Evolutionary conservation across 2,797 vertebrate genomes (phyloP), one percentile per base, ranked within the genome.

Genomic region (Borostomias antarcticus): DNA sequence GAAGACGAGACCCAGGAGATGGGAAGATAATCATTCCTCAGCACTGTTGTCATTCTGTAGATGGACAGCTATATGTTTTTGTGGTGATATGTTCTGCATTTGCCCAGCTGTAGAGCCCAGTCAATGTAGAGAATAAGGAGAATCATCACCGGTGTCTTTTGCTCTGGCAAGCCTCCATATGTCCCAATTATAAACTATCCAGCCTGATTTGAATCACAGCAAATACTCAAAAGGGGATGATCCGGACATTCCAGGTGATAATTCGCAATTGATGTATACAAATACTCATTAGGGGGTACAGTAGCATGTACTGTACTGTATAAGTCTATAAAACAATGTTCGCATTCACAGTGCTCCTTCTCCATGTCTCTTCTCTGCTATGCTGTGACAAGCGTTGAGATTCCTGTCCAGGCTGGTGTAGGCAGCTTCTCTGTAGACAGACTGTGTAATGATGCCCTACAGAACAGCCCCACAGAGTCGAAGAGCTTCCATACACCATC

Each of bases 401-500:
- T 58, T 54, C 61, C 28, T 33, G 66, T 69, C 68, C 37, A 68
- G 61, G 74, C 70, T 76, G 79, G 66, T 73, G 72, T 64, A 35
- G 73, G 64, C 82, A 69, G 79, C 60, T 47, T 59, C 66, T 71
- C 71, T 68, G 71, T 43, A 77, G 80, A 81, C 82, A 79, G 80
- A 76, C 67, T 73, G 64, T 59, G 70, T 82, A 82, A 85, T 78
- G 79, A 85, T 81, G 69, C 69, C 72, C 73, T 43, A 45, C 69
- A 69, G 77, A 78, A 70, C 75, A 71, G 68, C 47, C 72, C 56
- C 11, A 25, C 70, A 62, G 73, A 68, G 68, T 70, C 68, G 76
- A 26, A 2, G 67, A 79, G 71, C 75, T 76, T 77, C 68, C 69
- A 66, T 65, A 73, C 64, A 59, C 67, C 52, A 13, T 73, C 72